Conservation (phyloP, 1,140 invertebrate genomes). For the Apis cerana region DNA sequence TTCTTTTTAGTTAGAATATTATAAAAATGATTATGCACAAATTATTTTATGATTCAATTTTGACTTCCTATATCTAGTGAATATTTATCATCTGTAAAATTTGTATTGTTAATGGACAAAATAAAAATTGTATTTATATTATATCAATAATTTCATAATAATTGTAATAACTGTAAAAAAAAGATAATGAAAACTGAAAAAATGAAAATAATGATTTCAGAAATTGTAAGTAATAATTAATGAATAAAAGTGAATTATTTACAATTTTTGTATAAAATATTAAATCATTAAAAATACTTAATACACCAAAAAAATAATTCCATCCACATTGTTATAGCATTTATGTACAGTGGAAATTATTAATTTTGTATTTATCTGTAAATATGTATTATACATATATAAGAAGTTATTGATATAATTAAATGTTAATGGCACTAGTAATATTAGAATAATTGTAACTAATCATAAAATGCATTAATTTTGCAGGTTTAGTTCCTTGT, state of each 20-base stretch:
- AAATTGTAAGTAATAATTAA: conserved; percentile 1
- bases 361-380: conserved; percentile 57
- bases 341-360: conserved; percentile 47
- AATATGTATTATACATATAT: conserved; percentile 52
- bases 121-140: conserved; percentile 19
- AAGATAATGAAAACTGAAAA: background rate
- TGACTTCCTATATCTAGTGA: conserved; percentile 4
- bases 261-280: conserved; percentile 21
- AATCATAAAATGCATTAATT: conserved; percentile 32
- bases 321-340: conserved; percentile 47
- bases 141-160: conserved; percentile 28
- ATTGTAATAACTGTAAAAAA: background rate
- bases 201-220: background rate
- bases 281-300: conserved; percentile 31
- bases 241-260: conserved; percentile 7
- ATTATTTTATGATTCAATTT: conserved; percentile 33
- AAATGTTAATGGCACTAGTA: conserved; percentile 40
- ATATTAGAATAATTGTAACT: conserved; percentile 22
- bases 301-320: conserved; percentile 37
- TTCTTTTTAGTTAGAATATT: conserved; percentile 27
- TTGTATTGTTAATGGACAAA: background rate
- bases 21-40: conserved; percentile 23
- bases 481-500: conserved; percentile 28
- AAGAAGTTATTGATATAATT: conserved; percentile 41
- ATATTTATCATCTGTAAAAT: background rate